Evolutionary conservation across 2,113 vertebrate genomes (phyloP).

Genomic region (Ailuropoda melanoleuca): DNA sequence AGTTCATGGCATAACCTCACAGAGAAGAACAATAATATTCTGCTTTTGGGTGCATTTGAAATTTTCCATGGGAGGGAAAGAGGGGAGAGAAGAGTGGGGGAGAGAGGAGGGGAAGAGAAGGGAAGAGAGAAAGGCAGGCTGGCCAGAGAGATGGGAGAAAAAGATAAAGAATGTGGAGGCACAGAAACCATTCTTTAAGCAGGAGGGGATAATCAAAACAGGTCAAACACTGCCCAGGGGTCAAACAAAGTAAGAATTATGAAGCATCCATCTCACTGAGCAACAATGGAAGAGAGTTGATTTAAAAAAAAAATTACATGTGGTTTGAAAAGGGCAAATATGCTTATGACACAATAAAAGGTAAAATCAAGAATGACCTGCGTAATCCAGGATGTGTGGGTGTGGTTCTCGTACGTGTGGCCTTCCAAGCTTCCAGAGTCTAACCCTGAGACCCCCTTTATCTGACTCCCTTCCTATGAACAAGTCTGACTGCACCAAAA

Average conservation of each 20-base stretch:
- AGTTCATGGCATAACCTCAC: neutral
- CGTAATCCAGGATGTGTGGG: neutral
- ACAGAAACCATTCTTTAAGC: constrained; percentile 21
- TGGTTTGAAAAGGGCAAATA: constrained; percentile 11
- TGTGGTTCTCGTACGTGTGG: neutral
- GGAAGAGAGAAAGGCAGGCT: neutral
- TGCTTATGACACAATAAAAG: neutral
- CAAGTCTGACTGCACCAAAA: neutral
- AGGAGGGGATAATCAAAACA: neutral
- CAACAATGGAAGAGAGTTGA: neutral
- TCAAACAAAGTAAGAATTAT: neutral
- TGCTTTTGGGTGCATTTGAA: neutral
- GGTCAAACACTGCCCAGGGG: neutral
- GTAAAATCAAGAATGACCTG: constrained; percentile 22
- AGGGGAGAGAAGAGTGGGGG: neutral
- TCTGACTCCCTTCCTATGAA: neutral
- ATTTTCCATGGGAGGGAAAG: neutral
- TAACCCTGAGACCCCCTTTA: neutral
- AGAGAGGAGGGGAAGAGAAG: neutral
- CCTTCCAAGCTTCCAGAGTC: neutral
- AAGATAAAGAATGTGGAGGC: neutral
- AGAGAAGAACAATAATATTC: neutral
- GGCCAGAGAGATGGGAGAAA: neutral
- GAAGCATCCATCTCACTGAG: neutral
- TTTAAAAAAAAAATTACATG: neutral